Evolutionary conservation across 2,888 invertebrate species (phyloP).

Genomic region (Mylabris sibirica): DNA sequence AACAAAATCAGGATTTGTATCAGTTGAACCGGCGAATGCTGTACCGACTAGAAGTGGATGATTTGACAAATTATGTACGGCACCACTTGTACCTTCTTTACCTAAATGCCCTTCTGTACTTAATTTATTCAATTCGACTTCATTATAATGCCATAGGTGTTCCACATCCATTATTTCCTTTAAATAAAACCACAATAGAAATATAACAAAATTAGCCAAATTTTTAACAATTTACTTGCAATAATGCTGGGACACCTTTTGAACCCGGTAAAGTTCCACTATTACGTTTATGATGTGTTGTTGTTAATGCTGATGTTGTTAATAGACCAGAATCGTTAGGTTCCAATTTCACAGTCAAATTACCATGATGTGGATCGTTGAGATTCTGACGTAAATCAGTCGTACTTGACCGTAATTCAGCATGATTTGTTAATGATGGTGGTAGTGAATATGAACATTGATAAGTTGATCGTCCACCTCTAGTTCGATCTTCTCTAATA

Average conservation of each 20-base stretch:
- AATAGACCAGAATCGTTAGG: conserved; percentile 55
- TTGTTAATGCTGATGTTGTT: conserved; percentile 54
- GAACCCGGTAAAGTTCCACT: conserved; percentile 47
- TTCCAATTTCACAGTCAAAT: conserved; percentile 64
- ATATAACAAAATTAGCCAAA: neutral
- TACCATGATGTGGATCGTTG: conserved; percentile 43
- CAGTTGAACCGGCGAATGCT: conserved; percentile 61
- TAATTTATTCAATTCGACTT: conserved; percentile 76
- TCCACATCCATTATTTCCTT: conserved; percentile 97
- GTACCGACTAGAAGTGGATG: conserved; percentile 68
- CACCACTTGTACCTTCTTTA: conserved; percentile 57
- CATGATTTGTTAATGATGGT: conserved; percentile 65
- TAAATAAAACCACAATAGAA: conserved; percentile 34
- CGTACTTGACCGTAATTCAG: conserved; percentile 60
- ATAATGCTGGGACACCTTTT: conserved; percentile 69
- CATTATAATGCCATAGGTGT: conserved; percentile 94
- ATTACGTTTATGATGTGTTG: conserved; percentile 54
- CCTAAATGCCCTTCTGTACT: conserved; percentile 61
- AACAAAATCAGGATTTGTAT: conserved; percentile 83
- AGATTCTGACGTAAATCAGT: conserved; percentile 58
- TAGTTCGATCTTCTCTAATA: conserved; percentile 91
- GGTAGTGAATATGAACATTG: conserved; percentile 93
- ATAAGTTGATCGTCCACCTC: conserved; percentile 95
- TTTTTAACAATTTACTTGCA: conserved; percentile 66
- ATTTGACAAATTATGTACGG: conserved; percentile 61